Base-by-base conservation (phyloP, 2,113 vertebrate species). In the Cacatua alba region DNA sequence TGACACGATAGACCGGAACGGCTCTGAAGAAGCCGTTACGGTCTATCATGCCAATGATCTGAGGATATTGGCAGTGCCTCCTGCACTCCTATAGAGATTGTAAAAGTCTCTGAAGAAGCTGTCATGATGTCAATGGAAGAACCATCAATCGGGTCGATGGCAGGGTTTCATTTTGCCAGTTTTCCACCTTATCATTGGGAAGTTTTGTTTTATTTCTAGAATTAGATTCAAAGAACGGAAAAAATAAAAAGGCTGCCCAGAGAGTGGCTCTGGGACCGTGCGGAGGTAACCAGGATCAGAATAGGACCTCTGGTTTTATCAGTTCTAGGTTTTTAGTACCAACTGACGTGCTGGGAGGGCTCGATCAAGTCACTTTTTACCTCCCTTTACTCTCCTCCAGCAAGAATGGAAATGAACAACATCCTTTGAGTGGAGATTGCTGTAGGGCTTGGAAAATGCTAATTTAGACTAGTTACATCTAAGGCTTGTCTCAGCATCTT, bases 31-130 rank as follows among this genome's bases (percentile, higher is more conserved):
- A 98, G 98, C 97, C 86, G 97, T 98, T 98, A 98, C 92, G 98
- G 97, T 97, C 98, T 97, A 97, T 98, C 98, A 98, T 97, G 97
- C 97, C 98, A 97, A 97, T 97, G 98, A 98, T 98, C 98, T 98
- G 98, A 96, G n/a, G 98, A 98, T 98, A 97, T 98, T 98, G 98
- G 98, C 98, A 98, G 92, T 92, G 96, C 96, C 97, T 98, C 97
- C 97, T 77, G 97, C 97, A 97, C 97, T 97, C 97, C 96, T 93
- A 20, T 62, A 93, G 95, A 97, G 97, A 95, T 94, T 94, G 94
- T 51, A 81, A 93, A 97, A 93, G 94, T 97, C 97, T 98, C 98
- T 71, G 95, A 97, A 98, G 97, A 87, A 98, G 82, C 90, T 65
- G 53, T 86, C 88, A 86, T 91, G 95, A 95, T 98, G 59, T 79